phyloP scores from a whole-genome alignment of 2,888 invertebrate genomes.

The Zele albiditarsus region DNA sequence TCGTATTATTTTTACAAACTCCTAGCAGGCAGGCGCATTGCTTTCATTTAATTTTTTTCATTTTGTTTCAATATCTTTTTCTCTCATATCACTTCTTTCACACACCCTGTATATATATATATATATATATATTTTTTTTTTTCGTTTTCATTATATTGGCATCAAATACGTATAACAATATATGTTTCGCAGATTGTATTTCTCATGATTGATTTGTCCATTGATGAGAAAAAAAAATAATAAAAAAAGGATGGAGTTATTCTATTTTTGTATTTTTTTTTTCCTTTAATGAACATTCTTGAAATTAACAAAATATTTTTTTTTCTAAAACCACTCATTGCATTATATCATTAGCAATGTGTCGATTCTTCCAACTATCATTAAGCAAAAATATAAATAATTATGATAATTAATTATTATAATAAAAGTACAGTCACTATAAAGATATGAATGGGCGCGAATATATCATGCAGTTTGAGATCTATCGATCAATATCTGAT shows the following conservation, averaged over 20 bases:
- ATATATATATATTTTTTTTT: no score
- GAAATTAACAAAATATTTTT: background rate
- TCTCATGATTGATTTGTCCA: background rate
- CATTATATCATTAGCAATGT: background rate
- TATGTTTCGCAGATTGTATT: background rate
- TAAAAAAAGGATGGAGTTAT: background rate
- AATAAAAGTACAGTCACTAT: conserved; percentile 18
- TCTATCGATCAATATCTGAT: conserved; percentile 15
- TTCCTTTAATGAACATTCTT: background rate
- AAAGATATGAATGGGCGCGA: conserved; percentile 6
- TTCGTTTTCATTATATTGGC: background rate
- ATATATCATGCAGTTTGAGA: conserved; percentile 21
- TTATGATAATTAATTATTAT: conserved; percentile 18
- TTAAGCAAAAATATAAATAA: conserved; percentile 26
- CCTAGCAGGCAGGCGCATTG: background rate
- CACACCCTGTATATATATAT: background rate
- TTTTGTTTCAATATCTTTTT: background rate
- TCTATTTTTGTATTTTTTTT: background rate
- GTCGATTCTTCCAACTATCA: background rate
- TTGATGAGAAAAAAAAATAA: background rate
- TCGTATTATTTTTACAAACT: background rate
- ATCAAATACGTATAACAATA: conserved; percentile 2
- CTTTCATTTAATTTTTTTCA: background rate
- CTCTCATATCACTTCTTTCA: background rate
- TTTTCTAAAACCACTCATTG: background rate